Conservation (phyloP, 2,888 invertebrate genomes). For the Campoletis raptor region DNA sequence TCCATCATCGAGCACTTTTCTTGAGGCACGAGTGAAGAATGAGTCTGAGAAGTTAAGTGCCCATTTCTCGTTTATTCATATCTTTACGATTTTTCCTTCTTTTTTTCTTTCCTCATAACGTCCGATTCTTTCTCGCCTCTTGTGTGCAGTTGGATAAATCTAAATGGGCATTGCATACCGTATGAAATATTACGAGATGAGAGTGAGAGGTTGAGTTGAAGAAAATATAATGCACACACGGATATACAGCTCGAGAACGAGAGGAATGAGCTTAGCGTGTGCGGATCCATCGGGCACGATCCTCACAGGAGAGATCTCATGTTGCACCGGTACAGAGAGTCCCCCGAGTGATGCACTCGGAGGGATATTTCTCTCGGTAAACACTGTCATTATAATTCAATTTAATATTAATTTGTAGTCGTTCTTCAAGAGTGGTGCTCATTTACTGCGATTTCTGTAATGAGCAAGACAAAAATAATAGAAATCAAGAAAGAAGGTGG, state of each 20-base stretch:
- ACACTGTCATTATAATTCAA: constrained; percentile 80
- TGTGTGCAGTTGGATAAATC: constrained; percentile 25
- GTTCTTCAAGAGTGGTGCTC: constrained; percentile 74
- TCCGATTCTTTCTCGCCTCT: constrained; percentile 33
- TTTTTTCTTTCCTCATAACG: constrained; percentile 30
- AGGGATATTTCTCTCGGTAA: constrained; percentile 73
- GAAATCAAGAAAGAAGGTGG: constrained; percentile 7
- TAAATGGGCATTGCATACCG: constrained; percentile 71
- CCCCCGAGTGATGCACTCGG: constrained; percentile 64
- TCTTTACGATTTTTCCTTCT: constrained; percentile 2
- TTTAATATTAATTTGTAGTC: constrained; percentile 79
- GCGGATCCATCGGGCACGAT: constrained; percentile 28
- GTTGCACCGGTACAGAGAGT: constrained; percentile 49
- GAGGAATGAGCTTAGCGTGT: constrained; percentile 55
- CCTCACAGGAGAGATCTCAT: constrained; percentile 33
- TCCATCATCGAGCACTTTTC: constrained; percentile 40
- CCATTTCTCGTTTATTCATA: constrained; percentile 42
- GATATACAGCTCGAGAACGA: constrained; percentile 52
- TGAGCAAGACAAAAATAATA: neutral
- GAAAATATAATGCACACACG: constrained; percentile 45
- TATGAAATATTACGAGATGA: constrained; percentile 65
- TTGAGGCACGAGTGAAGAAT: constrained; percentile 34
- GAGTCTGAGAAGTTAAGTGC: constrained; percentile 21
- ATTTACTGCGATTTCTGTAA: constrained; percentile 60
- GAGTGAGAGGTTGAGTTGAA: constrained; percentile 65